Evolutionary conservation across 2,797 vertebrate species (phyloP).

Genomic region (Enteromius viviparus): DNA sequence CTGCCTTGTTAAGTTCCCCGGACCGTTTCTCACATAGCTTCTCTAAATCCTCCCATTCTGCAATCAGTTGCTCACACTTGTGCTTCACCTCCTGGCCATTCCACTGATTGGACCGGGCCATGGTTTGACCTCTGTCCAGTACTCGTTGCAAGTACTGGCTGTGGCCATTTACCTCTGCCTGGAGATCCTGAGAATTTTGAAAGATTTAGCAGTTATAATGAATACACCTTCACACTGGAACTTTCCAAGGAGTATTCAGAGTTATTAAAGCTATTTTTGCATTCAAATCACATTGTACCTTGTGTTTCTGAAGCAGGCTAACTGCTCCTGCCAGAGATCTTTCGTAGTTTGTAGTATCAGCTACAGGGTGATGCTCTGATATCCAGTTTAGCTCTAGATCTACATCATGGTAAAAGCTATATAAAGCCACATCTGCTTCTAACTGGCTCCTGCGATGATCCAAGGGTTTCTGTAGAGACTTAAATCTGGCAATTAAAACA

Average conservation of each 20-base stretch:
- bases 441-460: constrained; percentile 73
- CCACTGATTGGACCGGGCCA: constrained; percentile 72
- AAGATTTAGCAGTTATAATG: constrained; percentile 9
- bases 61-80: constrained; percentile 77
- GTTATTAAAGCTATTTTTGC: not conserved
- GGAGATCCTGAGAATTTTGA: constrained; percentile 76
- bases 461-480: constrained; percentile 84
- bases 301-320: constrained; percentile 82
- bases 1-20: constrained; percentile 77
- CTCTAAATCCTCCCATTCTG: constrained; percentile 82
- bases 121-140: constrained; percentile 76
- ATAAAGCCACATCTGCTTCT: constrained; percentile 80
- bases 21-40: constrained; percentile 75
- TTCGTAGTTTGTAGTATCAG: constrained; percentile 71
- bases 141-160: constrained; percentile 76
- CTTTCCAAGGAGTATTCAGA: not conserved
- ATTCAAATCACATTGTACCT: constrained; percentile 71
- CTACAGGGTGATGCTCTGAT: constrained; percentile 76
- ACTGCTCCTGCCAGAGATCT: constrained; percentile 77
- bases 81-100: constrained; percentile 72
- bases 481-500: constrained; percentile 76
- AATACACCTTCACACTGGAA: not conserved
- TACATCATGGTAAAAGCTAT: constrained; percentile 82
- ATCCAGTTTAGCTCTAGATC: constrained; percentile 86
- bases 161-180: constrained; percentile 82